A percentile compares a stretch with the other conserved stretches of the same genome.
Conservation (phyloP, 1,140 invertebrate genomes). For the Danaus plexippus region DNA sequence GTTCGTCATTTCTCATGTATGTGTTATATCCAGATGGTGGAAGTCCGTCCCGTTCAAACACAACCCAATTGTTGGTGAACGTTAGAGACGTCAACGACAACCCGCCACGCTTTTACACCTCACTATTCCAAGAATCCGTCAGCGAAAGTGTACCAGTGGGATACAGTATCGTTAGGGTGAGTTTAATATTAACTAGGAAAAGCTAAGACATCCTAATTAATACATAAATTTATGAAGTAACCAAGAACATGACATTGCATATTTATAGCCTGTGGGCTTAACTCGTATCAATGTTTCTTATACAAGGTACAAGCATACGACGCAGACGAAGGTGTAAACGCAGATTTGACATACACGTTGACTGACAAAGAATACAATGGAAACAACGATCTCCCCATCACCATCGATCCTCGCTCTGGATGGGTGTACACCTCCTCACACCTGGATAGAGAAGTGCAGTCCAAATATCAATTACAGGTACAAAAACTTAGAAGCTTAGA, state of each 20-base stretch:
- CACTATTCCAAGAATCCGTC: conserved; percentile 93
- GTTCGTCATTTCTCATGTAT: too few relatives aligned
- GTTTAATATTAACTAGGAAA: conserved; percentile 13
- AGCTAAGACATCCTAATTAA: background rate
- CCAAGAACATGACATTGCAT: too few relatives aligned
- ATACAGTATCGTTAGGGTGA: conserved; percentile 83
- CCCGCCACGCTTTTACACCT: conserved; percentile 91
- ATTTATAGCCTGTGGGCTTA: too few relatives aligned
- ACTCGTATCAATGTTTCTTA: background rate
- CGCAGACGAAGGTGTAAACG: conserved; percentile 89
- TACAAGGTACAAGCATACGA: conserved; percentile 89
- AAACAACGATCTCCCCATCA: conserved; percentile 83
- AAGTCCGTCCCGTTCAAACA: conserved; percentile 91
- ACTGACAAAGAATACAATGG: conserved; percentile 77
- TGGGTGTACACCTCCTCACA: conserved; percentile 90
- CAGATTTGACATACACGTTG: conserved; percentile 86
- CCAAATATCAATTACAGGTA: conserved; percentile 86
- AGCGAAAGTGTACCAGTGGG: conserved; percentile 91
- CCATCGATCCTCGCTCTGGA: conserved; percentile 87
- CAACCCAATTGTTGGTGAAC: conserved; percentile 90
- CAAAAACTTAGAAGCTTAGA: background rate
- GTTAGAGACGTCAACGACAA: conserved; percentile 97
- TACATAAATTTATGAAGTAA: too few relatives aligned
- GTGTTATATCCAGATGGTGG: conserved; percentile 79
- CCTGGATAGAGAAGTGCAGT: conserved; percentile 90